Percentiles rank a stretch among this genome's conserved stretches.
Conservation (phyloP, 2,797 vertebrate species). For the Hemibagrus guttatus region DNA sequence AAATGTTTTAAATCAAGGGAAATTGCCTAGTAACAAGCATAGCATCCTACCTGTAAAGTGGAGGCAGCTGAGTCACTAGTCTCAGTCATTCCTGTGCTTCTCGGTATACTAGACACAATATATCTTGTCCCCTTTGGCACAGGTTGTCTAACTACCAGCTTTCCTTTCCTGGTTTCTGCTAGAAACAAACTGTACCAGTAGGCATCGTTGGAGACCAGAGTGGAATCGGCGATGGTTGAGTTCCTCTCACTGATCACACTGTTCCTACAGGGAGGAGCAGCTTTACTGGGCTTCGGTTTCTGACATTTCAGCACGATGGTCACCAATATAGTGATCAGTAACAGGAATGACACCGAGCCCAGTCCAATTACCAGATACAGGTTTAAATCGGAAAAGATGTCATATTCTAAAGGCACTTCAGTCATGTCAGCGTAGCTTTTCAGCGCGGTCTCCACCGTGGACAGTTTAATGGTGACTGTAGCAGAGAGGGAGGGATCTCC, state of each 20-base stretch:
- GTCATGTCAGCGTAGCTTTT: no score
- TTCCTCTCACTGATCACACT: constrained; percentile 64
- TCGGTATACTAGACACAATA: constrained; percentile 67
- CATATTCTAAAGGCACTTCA: no score
- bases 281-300: constrained; percentile 50
- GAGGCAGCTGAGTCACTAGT: constrained; percentile 64
- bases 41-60: constrained; percentile 36
- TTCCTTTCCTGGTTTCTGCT: constrained; percentile 68
- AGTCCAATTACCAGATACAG: no score
- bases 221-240: constrained; percentile 55
- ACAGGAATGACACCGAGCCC: no score
- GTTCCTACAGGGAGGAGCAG: constrained; percentile 62
- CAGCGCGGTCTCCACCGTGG: no score
- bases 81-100: constrained; percentile 61
- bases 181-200: constrained; percentile 71
- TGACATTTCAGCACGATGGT: no score
- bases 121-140: constrained; percentile 64
- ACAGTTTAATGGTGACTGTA: no score
- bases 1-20: neutral
- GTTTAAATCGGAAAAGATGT: no score
- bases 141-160: constrained; percentile 66
- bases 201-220: constrained; percentile 68
- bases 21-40: neutral
- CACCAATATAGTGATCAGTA: no score
- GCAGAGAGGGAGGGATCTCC: no score